Evolutionary conservation across 2,888 invertebrate genomes (phyloP).

Genomic region (Allolobophora icterica): DNA sequence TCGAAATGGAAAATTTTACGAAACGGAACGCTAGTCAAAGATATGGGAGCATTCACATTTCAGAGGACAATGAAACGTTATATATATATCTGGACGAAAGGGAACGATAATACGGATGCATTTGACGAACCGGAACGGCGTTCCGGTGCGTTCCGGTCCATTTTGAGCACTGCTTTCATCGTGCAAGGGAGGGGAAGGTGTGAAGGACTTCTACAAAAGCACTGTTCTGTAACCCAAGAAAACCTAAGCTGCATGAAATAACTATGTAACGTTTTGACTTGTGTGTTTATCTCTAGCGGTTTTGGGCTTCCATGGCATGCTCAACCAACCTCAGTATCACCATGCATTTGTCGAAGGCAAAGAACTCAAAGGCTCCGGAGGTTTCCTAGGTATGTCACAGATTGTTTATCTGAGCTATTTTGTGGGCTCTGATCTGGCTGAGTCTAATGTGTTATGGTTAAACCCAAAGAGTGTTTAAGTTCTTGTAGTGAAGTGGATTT

Average conservation of each 20-base stretch:
- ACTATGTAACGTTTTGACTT: not conserved
- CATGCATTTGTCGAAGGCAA: constrained; percentile 73
- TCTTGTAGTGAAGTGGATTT: not conserved
- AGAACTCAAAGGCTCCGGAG: constrained; percentile 43
- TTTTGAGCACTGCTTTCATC: too few relatives aligned
- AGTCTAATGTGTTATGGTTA: not conserved
- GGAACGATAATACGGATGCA: too few relatives aligned
- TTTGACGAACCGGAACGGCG: too few relatives aligned
- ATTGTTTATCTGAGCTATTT: not conserved
- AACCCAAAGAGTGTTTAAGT: not conserved
- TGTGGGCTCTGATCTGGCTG: not conserved
- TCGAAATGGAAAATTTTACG: too few relatives aligned
- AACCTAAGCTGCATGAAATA: not conserved
- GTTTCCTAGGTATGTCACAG: constrained; percentile 41
- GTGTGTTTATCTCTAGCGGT: constrained; percentile 74
- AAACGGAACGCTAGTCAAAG: too few relatives aligned
- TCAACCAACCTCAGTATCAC: constrained; percentile 99
- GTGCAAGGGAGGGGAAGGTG: too few relatives aligned
- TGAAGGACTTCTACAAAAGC: too few relatives aligned
- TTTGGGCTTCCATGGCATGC: constrained; percentile 98
- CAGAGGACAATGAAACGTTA: too few relatives aligned
- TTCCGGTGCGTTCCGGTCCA: too few relatives aligned
- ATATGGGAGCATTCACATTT: too few relatives aligned
- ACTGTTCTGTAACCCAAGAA: too few relatives aligned
- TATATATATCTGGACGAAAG: too few relatives aligned